Evolutionary conservation across 2,797 vertebrate genomes (phyloP).

Genomic region (Eulemur rubriventer): DNA sequence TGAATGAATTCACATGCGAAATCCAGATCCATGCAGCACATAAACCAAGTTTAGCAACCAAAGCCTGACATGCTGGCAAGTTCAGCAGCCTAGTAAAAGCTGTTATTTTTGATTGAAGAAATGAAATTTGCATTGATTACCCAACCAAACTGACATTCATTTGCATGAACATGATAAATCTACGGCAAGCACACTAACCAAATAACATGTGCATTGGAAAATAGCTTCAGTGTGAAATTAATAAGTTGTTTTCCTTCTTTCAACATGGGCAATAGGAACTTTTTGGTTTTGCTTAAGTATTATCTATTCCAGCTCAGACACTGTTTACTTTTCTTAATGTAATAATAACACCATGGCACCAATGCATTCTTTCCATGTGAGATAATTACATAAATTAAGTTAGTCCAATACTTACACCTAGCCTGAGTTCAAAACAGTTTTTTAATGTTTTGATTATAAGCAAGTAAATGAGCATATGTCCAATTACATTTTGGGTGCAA

Average conservation of each 20-base stretch:
- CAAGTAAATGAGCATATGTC: constrained; percentile 88
- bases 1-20: constrained; percentile 64
- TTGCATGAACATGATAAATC: constrained; percentile 56
- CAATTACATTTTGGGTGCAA: constrained; percentile 88
- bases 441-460: constrained; percentile 87
- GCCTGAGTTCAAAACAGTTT: constrained; percentile 82
- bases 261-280: constrained; percentile 18
- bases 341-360: constrained; percentile 75
- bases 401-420: constrained; percentile 85
- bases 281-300: constrained; percentile 78
- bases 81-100: constrained; percentile 70
- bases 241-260: constrained; percentile 65
- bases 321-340: constrained; percentile 83
- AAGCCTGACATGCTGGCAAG: constrained; percentile 61
- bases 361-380: constrained; percentile 85
- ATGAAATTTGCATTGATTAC: constrained; percentile 74
- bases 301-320: constrained; percentile 83
- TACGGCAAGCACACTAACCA: neutral
- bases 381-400: constrained; percentile 85
- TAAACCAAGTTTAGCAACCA: constrained; percentile 76
- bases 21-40: constrained; percentile 25
- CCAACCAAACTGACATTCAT: constrained; percentile 63
- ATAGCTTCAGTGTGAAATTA: constrained; percentile 74
- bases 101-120: constrained; percentile 64
- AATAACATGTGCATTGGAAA: constrained; percentile 60